Evolutionary conservation across 2,113 vertebrate species (phyloP).

Genomic region (Sturnira hondurensis): DNA sequence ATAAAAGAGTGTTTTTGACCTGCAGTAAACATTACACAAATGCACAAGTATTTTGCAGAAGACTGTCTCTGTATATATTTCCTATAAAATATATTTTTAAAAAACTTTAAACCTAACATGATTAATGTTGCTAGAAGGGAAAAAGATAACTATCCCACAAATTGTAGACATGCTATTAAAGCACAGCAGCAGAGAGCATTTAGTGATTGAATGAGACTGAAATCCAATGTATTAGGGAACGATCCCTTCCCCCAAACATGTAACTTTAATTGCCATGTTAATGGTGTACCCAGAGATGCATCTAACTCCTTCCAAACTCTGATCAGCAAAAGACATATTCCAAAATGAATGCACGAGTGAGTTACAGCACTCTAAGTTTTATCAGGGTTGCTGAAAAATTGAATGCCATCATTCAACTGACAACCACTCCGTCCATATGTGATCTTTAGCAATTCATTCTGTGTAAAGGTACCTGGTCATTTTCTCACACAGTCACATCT

Average conservation of each 20-base stretch:
- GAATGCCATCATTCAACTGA: neutral
- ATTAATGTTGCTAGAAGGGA: neutral
- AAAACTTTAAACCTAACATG: neutral
- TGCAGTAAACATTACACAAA: constrained; percentile 4
- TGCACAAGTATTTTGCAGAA: neutral
- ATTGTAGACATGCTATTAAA: neutral
- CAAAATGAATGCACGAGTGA: neutral
- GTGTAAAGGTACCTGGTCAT: neutral
- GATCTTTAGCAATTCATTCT: neutral
- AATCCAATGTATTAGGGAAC: neutral
- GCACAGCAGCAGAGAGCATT: neutral
- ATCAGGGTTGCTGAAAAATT: neutral
- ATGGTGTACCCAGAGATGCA: neutral
- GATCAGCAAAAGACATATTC: neutral
- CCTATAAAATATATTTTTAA: neutral
- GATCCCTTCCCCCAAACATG: neutral
- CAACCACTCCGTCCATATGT: neutral
- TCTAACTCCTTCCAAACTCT: neutral
- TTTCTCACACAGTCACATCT: constrained; percentile 15
- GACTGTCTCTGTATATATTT: neutral
- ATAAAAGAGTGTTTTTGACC: neutral
- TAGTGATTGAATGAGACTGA: neutral
- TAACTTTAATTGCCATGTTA: neutral
- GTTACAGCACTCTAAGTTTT: neutral
- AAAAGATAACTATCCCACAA: neutral